These are phyloP conservation scores for Drosophila greeni DNA, from an alignment of 2,888 invertebrate genomes.

Conservation along the genomic window DNA sequence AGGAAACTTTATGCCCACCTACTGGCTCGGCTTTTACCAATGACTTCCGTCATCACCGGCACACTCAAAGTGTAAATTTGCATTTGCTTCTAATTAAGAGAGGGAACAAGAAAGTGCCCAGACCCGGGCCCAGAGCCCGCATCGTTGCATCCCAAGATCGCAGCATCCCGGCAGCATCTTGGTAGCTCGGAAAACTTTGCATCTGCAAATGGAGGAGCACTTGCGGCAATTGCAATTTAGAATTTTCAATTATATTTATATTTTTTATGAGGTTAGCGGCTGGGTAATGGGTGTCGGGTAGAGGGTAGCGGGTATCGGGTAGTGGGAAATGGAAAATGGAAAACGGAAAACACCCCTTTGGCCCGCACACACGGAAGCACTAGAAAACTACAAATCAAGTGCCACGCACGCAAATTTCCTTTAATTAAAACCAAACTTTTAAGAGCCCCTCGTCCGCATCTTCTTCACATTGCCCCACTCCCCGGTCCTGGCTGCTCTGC, in stretches of 20 bases:
- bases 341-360: constrained; percentile 45
- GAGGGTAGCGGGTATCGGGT: not conserved
- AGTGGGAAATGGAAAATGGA: not conserved
- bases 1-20: constrained; percentile 8
- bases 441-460: constrained; percentile 51
- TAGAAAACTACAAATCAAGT: constrained; percentile 70
- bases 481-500: not conserved
- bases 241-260: constrained; percentile 71
- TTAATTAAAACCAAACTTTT: constrained; percentile 72
- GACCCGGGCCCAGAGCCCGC: constrained; percentile 13
- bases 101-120: constrained; percentile 18
- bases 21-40: constrained; percentile 57
- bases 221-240: constrained; percentile 66
- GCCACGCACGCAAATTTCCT: constrained; percentile 69
- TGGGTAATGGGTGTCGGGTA: constrained; percentile 3
- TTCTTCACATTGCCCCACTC: not conserved
- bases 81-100: constrained; percentile 69
- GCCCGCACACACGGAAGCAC: constrained; percentile 48
- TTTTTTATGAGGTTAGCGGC: constrained; percentile 35
- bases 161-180: constrained; percentile 38
- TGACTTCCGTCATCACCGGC: constrained; percentile 64
- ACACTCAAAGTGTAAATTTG: constrained; percentile 68
- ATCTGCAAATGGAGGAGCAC: constrained; percentile 50
- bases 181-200: constrained; percentile 37
- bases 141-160: constrained; percentile 9